Evolutionary conservation across 2,113 vertebrate species (phyloP), one percentile per base, ranked within the genome.

Genomic region (Tachuris rubrigastra): DNA sequence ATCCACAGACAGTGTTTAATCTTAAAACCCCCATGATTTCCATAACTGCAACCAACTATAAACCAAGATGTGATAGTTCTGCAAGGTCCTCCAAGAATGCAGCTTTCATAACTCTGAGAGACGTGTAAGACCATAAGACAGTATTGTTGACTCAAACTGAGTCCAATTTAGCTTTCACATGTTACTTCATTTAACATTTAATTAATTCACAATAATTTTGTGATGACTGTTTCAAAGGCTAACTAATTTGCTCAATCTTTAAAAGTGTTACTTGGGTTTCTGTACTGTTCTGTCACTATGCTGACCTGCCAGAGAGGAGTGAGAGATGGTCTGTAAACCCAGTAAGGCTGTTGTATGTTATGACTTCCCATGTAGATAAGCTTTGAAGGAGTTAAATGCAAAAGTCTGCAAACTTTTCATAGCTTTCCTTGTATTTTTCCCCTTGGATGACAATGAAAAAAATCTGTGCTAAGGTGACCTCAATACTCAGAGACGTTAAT

Each of bases 121-220:
- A 15, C 3, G 41, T 69, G 30, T 59, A 81, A 89, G 50, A 78
- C 37, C 67, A n/a, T 9, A 49, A 39, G 69, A 69, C 58, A 86
- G 52, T n/a, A 46, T 92, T 95, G 85, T 78, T 86, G 52, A 85
- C 75, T 94, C 60, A 33, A 33, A 89, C 60, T 89, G 66, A 86
- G 78, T 59, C 37, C 52, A 79, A 50, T 87, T 90, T 80, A 94
- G 37, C 49, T 68, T 42, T 97, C 41, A 87, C 72, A 72, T 91
- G 39, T 12, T 87, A 20, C 82, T 93, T 76, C 39, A 80, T 77
- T 44, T 74, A 92, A 72, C 33, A 77, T 92, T 56, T 85, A 85
- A 81, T 39, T 74, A 49, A 85, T 55, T 89, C 73, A 86, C 46
- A 86, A 65, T 87, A 93, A 93, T 25, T 46, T 93, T 87, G 79